Percentiles rank a stretch among this genome's conserved stretches.
Evolutionary conservation across 2,113 vertebrate species (phyloP).

Genomic region (Megaceryle torquata): DNA sequence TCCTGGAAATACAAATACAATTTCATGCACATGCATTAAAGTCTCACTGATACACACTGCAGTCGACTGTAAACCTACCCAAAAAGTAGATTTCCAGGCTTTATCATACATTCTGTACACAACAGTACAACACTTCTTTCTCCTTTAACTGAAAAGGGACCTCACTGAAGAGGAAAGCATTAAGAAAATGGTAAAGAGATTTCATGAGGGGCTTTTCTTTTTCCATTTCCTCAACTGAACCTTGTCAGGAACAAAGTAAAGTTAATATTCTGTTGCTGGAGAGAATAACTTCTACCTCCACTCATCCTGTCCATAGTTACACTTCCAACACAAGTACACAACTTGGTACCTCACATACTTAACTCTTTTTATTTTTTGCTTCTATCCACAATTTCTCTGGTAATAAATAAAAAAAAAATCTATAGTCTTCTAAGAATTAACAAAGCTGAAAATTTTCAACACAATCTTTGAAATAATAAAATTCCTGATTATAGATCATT

Average conservation of each 20-base stretch:
- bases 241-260: neutral
- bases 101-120: neutral
- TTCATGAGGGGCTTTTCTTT: neutral
- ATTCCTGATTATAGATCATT: neutral
- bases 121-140: neutral
- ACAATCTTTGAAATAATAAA: neutral
- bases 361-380: neutral
- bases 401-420: neutral
- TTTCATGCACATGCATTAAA: neutral
- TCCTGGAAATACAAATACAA: fast-evolving
- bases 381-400: neutral
- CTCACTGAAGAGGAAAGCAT: neutral
- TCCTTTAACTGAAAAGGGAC: neutral
- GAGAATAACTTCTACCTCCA: neutral
- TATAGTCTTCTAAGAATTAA: neutral
- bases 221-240: neutral
- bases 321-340: neutral
- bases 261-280: neutral
- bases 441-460: neutral
- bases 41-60: neutral
- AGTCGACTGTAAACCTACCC: neutral
- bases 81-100: neutral
- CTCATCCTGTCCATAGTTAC: neutral
- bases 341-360: neutral
- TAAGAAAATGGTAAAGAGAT: neutral